A percentile compares a stretch with the other conserved stretches of the same genome.
Conservation (phyloP, 2,113 vertebrate genomes). For the Pterocles gutturalis region DNA sequence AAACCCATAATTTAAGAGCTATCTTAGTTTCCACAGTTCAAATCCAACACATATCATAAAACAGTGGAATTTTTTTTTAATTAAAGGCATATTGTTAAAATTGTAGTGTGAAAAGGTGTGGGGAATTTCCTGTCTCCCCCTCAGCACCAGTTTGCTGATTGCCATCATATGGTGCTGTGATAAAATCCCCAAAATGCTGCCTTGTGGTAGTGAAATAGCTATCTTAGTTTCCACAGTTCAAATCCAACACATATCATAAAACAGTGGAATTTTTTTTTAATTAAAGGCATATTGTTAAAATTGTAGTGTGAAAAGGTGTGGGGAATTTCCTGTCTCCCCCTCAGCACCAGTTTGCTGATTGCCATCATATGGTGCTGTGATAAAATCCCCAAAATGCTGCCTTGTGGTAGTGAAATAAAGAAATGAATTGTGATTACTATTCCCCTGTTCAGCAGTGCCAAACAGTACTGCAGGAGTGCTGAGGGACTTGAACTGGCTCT, state of each 20-base stretch:
- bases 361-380: neutral
- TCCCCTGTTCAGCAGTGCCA: neutral
- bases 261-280: neutral
- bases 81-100: neutral
- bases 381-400: neutral
- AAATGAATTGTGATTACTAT: neutral
- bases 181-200: neutral
- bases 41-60: conserved; percentile 32
- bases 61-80: neutral
- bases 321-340: neutral
- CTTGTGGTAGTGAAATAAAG: neutral
- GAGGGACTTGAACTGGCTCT: neutral
- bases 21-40: neutral
- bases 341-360: neutral
- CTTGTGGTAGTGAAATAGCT: neutral
- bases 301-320: neutral
- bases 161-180: neutral
- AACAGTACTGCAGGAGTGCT: neutral
- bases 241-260: no score
- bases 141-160: neutral
- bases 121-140: neutral
- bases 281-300: neutral
- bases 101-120: neutral
- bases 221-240: no score
- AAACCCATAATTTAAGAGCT: conserved; percentile 4